A percentile compares a stretch with the other conserved stretches of the same genome.
phyloP scores from a whole-genome alignment of 1,140 invertebrate genomes.

The Drosophila quadrilineata region DNA sequence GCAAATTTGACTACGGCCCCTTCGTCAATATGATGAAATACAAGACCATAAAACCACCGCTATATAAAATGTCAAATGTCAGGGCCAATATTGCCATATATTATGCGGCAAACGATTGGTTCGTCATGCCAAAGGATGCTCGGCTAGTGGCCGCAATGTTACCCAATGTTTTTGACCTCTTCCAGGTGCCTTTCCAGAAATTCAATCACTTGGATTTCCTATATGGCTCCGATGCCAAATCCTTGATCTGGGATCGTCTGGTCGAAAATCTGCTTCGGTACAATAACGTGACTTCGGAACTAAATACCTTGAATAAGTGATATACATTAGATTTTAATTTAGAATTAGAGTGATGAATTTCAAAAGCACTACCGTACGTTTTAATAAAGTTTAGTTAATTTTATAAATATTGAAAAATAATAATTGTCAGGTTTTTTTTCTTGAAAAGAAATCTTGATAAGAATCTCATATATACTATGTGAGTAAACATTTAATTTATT shows the following conservation, averaged over 20 bases:
- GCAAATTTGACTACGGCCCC: background rate
- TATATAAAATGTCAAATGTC: background rate
- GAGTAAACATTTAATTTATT: too few relatives aligned
- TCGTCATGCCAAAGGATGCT: background rate
- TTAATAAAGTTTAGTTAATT: too few relatives aligned
- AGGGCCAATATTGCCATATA: background rate
- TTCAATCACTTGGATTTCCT: constrained; percentile 85
- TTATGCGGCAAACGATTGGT: constrained; percentile 11
- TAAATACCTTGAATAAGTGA: too few relatives aligned
- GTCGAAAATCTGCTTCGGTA: constrained; percentile 81
- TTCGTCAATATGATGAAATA: background rate
- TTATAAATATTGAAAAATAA: too few relatives aligned
- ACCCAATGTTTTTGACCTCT: constrained; percentile 37
- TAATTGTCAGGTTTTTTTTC: too few relatives aligned
- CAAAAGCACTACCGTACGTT: too few relatives aligned
- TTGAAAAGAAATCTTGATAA: too few relatives aligned
- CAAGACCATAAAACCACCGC: background rate
- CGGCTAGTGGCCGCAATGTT: background rate
- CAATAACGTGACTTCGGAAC: too few relatives aligned
- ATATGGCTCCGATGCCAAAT: constrained; percentile 82
- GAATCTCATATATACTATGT: too few relatives aligned
- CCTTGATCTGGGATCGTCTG: constrained; percentile 80
- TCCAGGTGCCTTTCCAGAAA: constrained; percentile 74
- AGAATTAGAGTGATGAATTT: too few relatives aligned
- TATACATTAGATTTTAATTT: too few relatives aligned